Evolutionary conservation across 1,140 invertebrate species (phyloP).

Genomic region (Apis cerana): DNA sequence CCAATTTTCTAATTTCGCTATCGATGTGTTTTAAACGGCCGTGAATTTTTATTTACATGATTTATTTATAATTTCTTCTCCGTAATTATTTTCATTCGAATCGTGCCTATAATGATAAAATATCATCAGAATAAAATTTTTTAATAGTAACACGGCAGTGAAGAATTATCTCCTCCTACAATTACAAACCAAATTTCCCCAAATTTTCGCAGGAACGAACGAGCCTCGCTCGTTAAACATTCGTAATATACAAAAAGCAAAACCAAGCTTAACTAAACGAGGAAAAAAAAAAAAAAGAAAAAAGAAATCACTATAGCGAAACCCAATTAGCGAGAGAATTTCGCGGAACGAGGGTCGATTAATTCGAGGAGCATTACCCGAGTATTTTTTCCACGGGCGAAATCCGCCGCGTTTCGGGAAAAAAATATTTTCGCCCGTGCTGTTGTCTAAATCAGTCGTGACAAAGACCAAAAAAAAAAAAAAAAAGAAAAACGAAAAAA

Average conservation of each 20-base stretch:
- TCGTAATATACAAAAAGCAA: not conserved
- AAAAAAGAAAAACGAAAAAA: not conserved
- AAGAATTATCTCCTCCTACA: too few species aligned
- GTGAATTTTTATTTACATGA: too few species aligned
- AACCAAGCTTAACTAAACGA: not conserved
- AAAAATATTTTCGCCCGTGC: conserved; percentile 49
- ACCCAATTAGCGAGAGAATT: conserved; percentile 23
- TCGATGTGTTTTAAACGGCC: too few species aligned
- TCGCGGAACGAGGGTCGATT: conserved; percentile 38
- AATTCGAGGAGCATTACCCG: not conserved
- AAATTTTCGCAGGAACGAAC: too few species aligned
- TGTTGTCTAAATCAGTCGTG: conserved; percentile 55
- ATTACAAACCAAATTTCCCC: too few species aligned
- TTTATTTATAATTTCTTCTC: too few species aligned
- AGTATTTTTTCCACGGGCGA: not conserved
- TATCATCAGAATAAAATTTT: too few species aligned
- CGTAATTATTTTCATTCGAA: too few species aligned
- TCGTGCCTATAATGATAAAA: too few species aligned
- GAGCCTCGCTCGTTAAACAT: conserved; percentile 8
- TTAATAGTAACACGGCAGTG: too few species aligned
- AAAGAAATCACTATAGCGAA: not conserved
- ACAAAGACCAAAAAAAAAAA: conserved; percentile 22
- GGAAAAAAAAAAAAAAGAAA: not conserved
- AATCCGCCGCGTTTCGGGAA: conserved; percentile 29
- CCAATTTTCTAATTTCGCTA: not conserved